Percentiles rank a stretch among this genome's conserved stretches.
phyloP scores from a whole-genome alignment of 2,113 vertebrate genomes.

The Brevimyrus niger region DNA sequence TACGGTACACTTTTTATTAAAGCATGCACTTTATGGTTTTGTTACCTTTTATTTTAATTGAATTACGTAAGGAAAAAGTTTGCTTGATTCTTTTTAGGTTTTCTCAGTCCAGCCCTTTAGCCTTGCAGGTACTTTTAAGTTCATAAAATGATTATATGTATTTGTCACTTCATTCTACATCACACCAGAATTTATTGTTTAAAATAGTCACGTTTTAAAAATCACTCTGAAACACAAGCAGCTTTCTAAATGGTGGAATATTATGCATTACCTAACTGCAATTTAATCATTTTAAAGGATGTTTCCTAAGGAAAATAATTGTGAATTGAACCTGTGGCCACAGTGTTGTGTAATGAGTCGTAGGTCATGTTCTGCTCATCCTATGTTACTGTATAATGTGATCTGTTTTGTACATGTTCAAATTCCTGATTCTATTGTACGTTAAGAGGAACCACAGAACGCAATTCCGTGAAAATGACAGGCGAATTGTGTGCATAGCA shows the following conservation, averaged over 20 bases:
- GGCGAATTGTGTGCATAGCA: not conserved
- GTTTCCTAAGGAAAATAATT: not conserved
- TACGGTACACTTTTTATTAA: not conserved
- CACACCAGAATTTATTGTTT: not conserved
- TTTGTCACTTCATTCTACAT: not conserved
- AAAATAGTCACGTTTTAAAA: not conserved
- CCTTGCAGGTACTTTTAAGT: not conserved
- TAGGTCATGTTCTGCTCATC: not conserved
- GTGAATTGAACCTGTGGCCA: not conserved
- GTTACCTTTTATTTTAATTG: not conserved
- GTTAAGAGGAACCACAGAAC: not conserved
- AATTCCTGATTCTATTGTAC: not conserved
- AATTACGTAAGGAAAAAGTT: not conserved
- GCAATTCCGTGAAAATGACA: not conserved
- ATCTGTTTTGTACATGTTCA: not conserved
- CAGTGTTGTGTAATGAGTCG: not conserved
- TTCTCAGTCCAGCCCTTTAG: not conserved
- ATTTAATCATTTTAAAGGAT: not conserved
- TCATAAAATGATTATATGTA: not conserved
- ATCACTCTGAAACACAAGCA: not conserved
- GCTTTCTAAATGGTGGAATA: not conserved
- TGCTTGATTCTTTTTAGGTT: not conserved
- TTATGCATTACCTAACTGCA: not conserved
- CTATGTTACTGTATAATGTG: not conserved
- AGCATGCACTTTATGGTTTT: not conserved